phyloP scores from a whole-genome alignment of 2,797 vertebrate species.

The Alectoris magna region DNA sequence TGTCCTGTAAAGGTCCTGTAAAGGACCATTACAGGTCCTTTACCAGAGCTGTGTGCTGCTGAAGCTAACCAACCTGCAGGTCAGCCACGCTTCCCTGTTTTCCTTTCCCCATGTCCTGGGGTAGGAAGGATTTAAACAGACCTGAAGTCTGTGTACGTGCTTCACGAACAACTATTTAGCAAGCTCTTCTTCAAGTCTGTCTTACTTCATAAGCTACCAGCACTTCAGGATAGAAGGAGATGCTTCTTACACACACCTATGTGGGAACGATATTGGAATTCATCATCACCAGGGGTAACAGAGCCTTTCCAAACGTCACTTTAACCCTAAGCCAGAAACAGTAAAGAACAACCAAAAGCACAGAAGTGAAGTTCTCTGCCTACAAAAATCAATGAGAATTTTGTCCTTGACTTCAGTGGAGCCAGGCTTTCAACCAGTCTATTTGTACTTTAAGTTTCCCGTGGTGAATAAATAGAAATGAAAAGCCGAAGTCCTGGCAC shows the following conservation, averaged over 20 bases:
- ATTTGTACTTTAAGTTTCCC: slow-evolving; percentile 56
- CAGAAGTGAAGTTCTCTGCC: slow-evolving; percentile 31
- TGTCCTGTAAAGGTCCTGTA: too few relatives aligned
- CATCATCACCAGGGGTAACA: slow-evolving; percentile 12
- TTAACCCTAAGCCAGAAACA: slow-evolving; percentile 30
- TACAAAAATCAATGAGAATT: slow-evolving; percentile 46
- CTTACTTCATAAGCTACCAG: background rate
- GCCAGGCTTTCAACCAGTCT: slow-evolving; percentile 33
- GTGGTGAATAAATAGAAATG: slow-evolving; percentile 54
- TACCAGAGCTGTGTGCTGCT: fast-evolving
- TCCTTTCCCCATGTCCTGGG: background rate
- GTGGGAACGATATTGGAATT: slow-evolving; percentile 10
- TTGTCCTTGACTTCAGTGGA: slow-evolving; percentile 26
- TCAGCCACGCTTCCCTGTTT: background rate
- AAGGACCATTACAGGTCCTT: too few relatives aligned
- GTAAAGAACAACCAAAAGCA: slow-evolving; percentile 27
- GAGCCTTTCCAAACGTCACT: slow-evolving; percentile 5
- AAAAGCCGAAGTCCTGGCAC: slow-evolving; percentile 19
- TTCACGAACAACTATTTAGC: background rate
- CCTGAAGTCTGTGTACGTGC: too few relatives aligned
- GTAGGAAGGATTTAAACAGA: background rate
- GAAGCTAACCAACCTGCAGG: background rate
- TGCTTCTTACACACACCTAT: slow-evolving; percentile 2
- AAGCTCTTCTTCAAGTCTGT: fast-evolving
- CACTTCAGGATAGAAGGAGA: slow-evolving; percentile 12